Conservation (phyloP, 2,888 invertebrate species). For the Adelognathus sp. region DNA sequence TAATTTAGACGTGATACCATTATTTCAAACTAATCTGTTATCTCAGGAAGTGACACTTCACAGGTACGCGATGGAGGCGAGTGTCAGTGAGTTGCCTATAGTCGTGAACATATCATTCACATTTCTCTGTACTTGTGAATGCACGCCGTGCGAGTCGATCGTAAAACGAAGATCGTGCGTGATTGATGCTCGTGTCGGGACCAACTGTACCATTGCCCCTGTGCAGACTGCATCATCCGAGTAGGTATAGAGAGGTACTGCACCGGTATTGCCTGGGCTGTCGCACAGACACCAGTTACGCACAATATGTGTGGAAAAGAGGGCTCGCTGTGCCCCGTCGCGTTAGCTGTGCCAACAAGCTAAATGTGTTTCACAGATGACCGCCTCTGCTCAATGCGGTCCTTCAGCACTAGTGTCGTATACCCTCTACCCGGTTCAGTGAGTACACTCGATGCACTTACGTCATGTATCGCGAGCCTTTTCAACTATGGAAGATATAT, state of each 20-base stretch:
- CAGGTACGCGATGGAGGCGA: neutral
- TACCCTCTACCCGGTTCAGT: constrained; percentile 55
- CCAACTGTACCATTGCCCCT: neutral
- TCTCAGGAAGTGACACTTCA: neutral
- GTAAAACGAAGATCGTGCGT: constrained; percentile 32
- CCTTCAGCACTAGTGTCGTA: constrained; percentile 53
- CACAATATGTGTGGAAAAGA: constrained; percentile 44
- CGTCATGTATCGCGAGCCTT: constrained; percentile 19
- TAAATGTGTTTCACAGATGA: constrained; percentile 80
- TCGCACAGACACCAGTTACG: constrained; percentile 49
- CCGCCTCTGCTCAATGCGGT: constrained; percentile 78
- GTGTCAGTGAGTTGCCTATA: neutral
- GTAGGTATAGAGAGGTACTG: constrained; percentile 19
- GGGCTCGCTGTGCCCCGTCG: constrained; percentile 73
- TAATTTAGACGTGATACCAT: too few relatives aligned
- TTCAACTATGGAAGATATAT: constrained; percentile 11
- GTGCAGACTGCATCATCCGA: neutral
- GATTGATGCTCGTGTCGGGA: constrained; percentile 39
- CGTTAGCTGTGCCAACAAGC: constrained; percentile 80
- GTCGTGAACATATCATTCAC: constrained; percentile 6
- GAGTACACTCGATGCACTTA: constrained; percentile 55
- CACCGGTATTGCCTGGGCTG: constrained; percentile 31
- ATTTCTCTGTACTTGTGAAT: neutral
- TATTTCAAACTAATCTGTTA: neutral
- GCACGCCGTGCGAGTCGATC: constrained; percentile 9